Evolutionary conservation across 2,888 invertebrate species (phyloP).

Genomic region (Cryptocephalus primarius): DNA sequence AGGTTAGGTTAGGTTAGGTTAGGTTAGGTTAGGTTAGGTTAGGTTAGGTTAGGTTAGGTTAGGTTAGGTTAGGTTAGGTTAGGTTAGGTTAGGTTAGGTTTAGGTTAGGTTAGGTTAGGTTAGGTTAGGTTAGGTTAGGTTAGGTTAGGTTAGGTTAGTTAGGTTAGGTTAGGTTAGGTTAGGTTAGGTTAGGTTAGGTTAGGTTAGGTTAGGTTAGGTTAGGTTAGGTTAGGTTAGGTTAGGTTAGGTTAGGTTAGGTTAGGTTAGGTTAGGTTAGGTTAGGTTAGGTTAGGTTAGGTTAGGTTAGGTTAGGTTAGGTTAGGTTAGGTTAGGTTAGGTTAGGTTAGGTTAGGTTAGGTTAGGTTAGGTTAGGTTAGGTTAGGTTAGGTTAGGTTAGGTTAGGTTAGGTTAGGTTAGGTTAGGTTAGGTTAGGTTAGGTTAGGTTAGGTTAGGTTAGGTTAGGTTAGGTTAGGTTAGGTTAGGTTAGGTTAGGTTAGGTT

Average conservation of each 20-base stretch:
- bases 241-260: slow-evolving; percentile 13
- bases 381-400: slow-evolving; percentile 7
- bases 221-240: slow-evolving; percentile 10
- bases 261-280: slow-evolving; percentile 13
- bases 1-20: too few species aligned
- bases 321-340: slow-evolving; percentile 13
- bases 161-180: too few species aligned
- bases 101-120: too few species aligned
- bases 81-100: too few species aligned
- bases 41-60: too few species aligned
- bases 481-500: not conserved
- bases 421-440: slow-evolving; percentile 1
- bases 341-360: slow-evolving; percentile 12
- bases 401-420: slow-evolving; percentile 2
- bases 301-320: slow-evolving; percentile 13
- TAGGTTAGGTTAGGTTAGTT: too few species aligned
- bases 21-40: too few species aligned
- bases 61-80: too few species aligned
- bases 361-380: slow-evolving; percentile 7
- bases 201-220: slow-evolving; percentile 7
- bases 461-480: slow-evolving; percentile 4
- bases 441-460: slow-evolving; percentile 3
- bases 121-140: too few species aligned
- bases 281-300: slow-evolving; percentile 14
- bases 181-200: slow-evolving; percentile 6